Conservation (phyloP, 64 coral and sea anemone genomes). For the Pachyseris speciosa region DNA sequence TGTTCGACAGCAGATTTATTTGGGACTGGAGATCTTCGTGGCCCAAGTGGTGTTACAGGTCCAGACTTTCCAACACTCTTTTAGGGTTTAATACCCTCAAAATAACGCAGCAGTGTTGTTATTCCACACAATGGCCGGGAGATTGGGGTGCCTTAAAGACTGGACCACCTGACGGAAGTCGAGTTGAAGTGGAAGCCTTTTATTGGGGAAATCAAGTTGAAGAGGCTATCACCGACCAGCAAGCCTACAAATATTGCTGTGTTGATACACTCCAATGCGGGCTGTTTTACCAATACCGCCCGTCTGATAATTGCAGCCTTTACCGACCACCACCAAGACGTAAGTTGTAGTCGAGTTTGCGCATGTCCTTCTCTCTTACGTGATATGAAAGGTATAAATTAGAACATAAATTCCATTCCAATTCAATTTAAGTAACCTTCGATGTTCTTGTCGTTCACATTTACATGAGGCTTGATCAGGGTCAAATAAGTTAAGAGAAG, state of each 20-base stretch:
- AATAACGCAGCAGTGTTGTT: conserved; percentile 35
- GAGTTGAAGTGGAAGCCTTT: neutral
- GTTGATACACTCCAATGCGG: neutral
- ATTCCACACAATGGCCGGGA: neutral
- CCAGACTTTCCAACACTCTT: neutral
- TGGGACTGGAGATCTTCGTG: neutral
- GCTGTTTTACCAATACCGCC: neutral
- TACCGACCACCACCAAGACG: conserved; percentile 30
- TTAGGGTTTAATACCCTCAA: no score
- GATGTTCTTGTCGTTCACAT: no score
- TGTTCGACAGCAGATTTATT: conserved; percentile 4
- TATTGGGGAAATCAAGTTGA: neutral
- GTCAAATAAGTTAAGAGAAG: no score
- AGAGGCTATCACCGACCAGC: neutral
- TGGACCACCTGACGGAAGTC: neutral
- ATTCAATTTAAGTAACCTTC: no score
- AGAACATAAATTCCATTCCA: no score
- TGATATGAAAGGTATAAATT: no score
- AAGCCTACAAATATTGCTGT: conserved; percentile 33
- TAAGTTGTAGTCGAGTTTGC: neutral
- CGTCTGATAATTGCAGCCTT: conserved; percentile 16
- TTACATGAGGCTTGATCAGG: no score
- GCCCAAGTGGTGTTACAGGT: neutral
- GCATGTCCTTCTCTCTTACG: neutral
- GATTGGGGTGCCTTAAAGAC: neutral